These are phyloP conservation scores for Girardinichthys multiradiatus DNA, from an alignment of 2,113 vertebrate genomes.

Conservation along the genomic window DNA sequence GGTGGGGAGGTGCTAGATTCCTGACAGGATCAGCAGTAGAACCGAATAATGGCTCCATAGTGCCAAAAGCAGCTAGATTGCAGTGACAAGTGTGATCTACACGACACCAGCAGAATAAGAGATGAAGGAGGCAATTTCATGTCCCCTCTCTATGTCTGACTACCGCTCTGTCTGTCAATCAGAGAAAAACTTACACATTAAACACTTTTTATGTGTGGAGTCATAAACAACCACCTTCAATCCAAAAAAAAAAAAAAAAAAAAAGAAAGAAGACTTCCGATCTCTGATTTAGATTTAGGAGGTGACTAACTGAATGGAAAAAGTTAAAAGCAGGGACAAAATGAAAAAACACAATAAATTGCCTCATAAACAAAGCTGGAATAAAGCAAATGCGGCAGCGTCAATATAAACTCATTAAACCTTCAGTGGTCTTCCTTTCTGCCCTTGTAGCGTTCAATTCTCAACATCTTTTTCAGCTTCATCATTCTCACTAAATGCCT, in stretches of 20 bases:
- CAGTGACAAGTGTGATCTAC: conserved; percentile 79
- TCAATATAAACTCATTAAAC: too few relatives aligned
- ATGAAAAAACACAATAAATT: too few relatives aligned
- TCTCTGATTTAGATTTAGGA: not conserved
- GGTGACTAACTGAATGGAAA: too few relatives aligned
- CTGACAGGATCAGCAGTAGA: conserved; percentile 78
- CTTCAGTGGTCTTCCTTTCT: too few relatives aligned
- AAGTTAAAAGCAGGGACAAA: too few relatives aligned
- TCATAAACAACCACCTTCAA: conserved; percentile 1
- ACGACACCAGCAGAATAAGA: conserved; percentile 65
- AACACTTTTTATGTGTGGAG: conserved; percentile 20
- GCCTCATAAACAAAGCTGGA: too few relatives aligned
- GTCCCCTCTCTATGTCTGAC: conserved; percentile 57
- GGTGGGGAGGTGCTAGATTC: conserved; percentile 57
- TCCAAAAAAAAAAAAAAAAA: conserved; percentile 11
- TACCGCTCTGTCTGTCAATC: conserved; percentile 71
- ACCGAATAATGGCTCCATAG: conserved; percentile 77
- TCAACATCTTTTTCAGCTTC: too few relatives aligned
- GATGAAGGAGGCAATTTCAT: conserved; percentile 68
- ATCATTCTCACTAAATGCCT: too few relatives aligned
- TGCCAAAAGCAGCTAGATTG: conserved; percentile 70
- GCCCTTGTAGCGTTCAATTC: too few relatives aligned
- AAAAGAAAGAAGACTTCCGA: too few relatives aligned
- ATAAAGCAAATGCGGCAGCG: too few relatives aligned
- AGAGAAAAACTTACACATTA: conserved; percentile 43